Percentiles rank a stretch among this genome's conserved stretches.
Evolutionary conservation across 1,140 invertebrate genomes (phyloP).

Genomic region (Sarcophaga bullata): DNA sequence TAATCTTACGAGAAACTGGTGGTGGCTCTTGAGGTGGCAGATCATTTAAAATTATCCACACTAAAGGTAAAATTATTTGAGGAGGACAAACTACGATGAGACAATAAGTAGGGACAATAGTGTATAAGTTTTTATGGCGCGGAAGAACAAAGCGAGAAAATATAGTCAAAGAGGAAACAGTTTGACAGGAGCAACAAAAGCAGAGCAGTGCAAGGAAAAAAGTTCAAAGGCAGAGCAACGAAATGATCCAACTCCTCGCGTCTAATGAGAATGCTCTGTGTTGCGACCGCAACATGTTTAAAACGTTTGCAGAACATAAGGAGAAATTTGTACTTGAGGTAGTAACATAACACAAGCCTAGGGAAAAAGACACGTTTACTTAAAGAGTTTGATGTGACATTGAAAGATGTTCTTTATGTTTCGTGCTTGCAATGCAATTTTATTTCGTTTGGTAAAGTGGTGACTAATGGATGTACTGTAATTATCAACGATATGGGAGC

Average conservation of each 20-base stretch:
- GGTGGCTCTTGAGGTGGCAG: slow-evolving; percentile 38
- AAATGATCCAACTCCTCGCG: neutral
- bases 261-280: neutral
- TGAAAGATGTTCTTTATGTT: neutral
- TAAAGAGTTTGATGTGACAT: neutral
- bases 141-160: no score
- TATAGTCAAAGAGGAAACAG: no score
- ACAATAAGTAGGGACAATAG: neutral
- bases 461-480: neutral
- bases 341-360: no score
- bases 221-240: neutral
- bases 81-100: slow-evolving; percentile 24
- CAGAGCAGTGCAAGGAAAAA: neutral
- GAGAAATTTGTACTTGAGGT: no score
- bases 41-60: neutral
- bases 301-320: no score
- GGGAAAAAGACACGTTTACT: neutral
- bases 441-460: neutral
- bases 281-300: no score
- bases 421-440: neutral
- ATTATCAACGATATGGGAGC: neutral
- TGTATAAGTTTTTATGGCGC: neutral
- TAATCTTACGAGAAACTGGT: slow-evolving; percentile 40
- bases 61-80: slow-evolving; percentile 36
- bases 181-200: no score